phyloP scores from a whole-genome alignment of 1,140 invertebrate genomes.

The Aplysia californica region DNA sequence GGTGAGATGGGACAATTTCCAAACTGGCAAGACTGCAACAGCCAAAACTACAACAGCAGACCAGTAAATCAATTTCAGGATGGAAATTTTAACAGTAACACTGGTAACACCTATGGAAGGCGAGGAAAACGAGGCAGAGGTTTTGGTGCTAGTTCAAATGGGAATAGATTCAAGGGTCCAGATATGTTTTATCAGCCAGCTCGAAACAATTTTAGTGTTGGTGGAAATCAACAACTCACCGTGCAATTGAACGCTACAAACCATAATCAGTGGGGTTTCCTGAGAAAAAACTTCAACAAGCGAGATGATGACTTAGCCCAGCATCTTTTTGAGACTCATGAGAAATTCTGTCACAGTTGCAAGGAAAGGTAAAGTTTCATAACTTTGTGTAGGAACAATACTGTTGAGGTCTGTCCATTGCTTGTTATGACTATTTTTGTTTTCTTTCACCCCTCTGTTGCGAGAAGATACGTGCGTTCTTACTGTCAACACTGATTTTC shows the following conservation, averaged over 20 bases:
- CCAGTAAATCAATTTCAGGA: too few relatives aligned
- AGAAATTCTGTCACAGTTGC: slow-evolving; percentile 1
- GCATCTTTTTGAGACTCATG: slow-evolving; percentile 5
- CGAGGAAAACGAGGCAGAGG: background rate
- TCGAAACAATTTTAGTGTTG: too few relatives aligned
- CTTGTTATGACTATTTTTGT: too few relatives aligned
- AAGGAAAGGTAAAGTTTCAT: slow-evolving; percentile 16
- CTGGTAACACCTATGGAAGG: background rate
- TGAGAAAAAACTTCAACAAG: slow-evolving; percentile 1
- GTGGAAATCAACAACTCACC: too few relatives aligned
- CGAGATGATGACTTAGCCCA: slow-evolving; percentile 4
- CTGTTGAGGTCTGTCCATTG: too few relatives aligned
- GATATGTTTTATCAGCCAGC: background rate
- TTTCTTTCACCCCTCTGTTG: too few relatives aligned
- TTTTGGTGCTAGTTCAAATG: background rate
- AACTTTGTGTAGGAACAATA: too few relatives aligned
- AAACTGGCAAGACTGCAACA: too few relatives aligned
- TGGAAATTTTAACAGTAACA: background rate
- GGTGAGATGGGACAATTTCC: background rate
- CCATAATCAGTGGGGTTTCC: slow-evolving; percentile 9
- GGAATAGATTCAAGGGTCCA: background rate
- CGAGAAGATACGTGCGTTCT: background rate
- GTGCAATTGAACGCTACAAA: background rate
- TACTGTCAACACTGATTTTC: too few relatives aligned
- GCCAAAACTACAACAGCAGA: too few relatives aligned